phyloP scores from a whole-genome alignment of 2,888 invertebrate species.

The Cephalotes varians region DNA sequence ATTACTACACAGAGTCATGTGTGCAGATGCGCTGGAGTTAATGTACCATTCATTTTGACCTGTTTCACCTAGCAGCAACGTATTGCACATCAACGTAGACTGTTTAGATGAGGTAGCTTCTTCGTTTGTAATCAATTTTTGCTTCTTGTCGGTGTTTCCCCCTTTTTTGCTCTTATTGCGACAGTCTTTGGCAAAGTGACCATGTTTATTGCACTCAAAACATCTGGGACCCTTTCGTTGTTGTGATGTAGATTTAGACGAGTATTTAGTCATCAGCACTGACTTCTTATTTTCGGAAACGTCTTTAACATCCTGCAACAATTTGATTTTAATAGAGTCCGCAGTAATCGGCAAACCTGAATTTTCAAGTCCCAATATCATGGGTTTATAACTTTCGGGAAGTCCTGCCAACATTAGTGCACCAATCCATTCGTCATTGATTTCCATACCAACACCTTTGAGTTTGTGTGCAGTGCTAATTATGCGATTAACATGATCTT shows the following conservation, averaged over 20 bases:
- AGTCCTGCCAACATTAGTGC: conserved; percentile 76
- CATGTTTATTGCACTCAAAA: background rate
- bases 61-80: background rate
- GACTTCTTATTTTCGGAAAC: background rate
- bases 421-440: conserved; percentile 77
- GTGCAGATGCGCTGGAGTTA: background rate
- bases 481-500: conserved; percentile 76
- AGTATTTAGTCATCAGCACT: background rate
- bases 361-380: conserved; percentile 76
- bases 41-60: background rate
- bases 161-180: background rate
- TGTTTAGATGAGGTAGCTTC: background rate
- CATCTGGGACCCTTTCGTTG: background rate
- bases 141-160: background rate
- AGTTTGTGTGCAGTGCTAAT: conserved; percentile 76
- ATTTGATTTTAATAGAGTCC: conserved; percentile 76
- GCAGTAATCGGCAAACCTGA: conserved; percentile 72
- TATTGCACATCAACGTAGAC: background rate
- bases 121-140: background rate
- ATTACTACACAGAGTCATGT: background rate
- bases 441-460: conserved; percentile 70
- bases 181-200: background rate
- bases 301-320: conserved; percentile 4
- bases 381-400: conserved; percentile 74
- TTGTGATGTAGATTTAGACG: background rate